Base-by-base conservation (phyloP, 2,797 vertebrate species). In the Poecile montanus region DNA sequence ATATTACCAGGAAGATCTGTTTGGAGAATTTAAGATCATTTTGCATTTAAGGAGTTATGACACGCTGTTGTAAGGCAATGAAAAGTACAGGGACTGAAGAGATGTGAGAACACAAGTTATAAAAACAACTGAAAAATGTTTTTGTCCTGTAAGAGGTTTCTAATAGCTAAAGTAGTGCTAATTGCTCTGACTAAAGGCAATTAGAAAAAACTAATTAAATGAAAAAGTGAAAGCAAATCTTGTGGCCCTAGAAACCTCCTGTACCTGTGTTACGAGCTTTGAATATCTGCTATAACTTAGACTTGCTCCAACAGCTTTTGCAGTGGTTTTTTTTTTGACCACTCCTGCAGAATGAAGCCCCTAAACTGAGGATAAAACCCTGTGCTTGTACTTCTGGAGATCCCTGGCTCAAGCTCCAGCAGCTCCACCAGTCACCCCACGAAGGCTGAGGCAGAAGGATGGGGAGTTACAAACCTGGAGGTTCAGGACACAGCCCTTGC, bases 51-150 rank as follows among this genome's bases (percentile, higher is more conserved):
- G 47, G 75, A 40, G 62, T 16, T 40, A 3, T 70, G 48, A 42
- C 44, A 62, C 0, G 0, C 22, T 61, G 54, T 40, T 1, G 2
- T 6, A 53, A 70, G n/a, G 40, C 48, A 60, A 12, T 9, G 27
- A 34, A 57, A 75, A 84, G 71, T 7, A 58, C 38, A 76, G 56
- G 30, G 51, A 26, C 7, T 21, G 57, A 84, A 42, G 2, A 57
- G 50, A 45, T 14, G 73, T 7, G 27, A 62, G 36, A 79, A 30
- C 12, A 25, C 15, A 10, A 58, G 25, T 54, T 54, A 32, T 6
- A 70, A 70, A 65, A 74, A 40, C 36, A 67, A 16, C 23, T 22
- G 54, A 16, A 48, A 84, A 84, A 71, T 11, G 1, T 1, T 51
- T 54, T 58, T 32, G 9, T 42, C 47, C 56, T 74, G 25, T 13